These are phyloP conservation scores for Xanthia icteritia DNA, from an alignment of 2,888 invertebrate genomes.

Conservation along the genomic window DNA sequence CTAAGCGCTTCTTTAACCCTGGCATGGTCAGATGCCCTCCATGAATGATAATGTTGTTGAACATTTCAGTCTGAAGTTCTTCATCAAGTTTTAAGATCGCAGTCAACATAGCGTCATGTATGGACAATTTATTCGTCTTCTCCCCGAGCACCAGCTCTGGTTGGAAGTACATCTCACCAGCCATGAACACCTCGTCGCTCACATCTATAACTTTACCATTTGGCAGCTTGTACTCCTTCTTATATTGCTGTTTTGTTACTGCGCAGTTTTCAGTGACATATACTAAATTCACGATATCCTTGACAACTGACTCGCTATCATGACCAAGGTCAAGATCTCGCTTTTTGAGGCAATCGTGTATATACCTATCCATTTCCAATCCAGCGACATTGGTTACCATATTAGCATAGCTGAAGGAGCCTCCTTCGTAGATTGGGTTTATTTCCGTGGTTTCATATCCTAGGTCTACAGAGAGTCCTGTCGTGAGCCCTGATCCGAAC, in stretches of 20 bases:
- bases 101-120: constrained; percentile 74
- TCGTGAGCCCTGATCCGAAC: constrained; percentile 81
- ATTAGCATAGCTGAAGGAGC: constrained; percentile 77
- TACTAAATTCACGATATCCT: constrained; percentile 38
- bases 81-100: constrained; percentile 78
- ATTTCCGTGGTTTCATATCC: constrained; percentile 79
- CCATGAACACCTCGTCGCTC: constrained; percentile 76
- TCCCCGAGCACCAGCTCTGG: constrained; percentile 72
- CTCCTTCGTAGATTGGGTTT: constrained; percentile 82
- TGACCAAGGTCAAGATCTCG: constrained; percentile 67
- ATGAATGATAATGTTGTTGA: constrained; percentile 74
- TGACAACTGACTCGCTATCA: constrained; percentile 47
- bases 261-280: constrained; percentile 73
- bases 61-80: constrained; percentile 74
- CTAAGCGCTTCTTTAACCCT: constrained; percentile 76
- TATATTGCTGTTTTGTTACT: constrained; percentile 61
- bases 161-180: constrained; percentile 79
- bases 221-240: constrained; percentile 70
- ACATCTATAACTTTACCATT: constrained; percentile 76
- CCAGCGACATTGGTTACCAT: constrained; percentile 77
- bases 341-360: constrained; percentile 69
- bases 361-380: constrained; percentile 68
- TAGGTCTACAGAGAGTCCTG: constrained; percentile 83
- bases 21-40: constrained; percentile 79
- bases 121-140: constrained; percentile 64